These are phyloP conservation scores for Brassicogethes aeneus DNA, from an alignment of 2,888 invertebrate species.

Conservation along the genomic window DNA sequence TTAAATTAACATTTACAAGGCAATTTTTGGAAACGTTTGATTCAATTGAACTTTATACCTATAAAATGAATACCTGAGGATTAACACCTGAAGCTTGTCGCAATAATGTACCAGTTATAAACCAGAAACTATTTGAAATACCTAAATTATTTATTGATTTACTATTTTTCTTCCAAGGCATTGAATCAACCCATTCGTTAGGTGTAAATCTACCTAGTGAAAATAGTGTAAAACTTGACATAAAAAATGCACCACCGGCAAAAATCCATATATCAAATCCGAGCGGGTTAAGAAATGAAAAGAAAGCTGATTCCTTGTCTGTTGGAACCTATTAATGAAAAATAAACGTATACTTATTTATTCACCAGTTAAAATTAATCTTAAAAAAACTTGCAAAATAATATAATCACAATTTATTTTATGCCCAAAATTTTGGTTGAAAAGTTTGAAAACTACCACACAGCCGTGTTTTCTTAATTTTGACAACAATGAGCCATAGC, in stretches of 20 bases:
- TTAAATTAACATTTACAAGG: no score
- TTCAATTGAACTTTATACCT: no score
- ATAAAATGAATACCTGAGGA: constrained; percentile 55
- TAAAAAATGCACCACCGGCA: constrained; percentile 51
- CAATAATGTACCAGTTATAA: constrained; percentile 56
- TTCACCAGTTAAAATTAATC: no score
- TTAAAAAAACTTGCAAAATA: no score
- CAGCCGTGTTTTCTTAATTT: no score
- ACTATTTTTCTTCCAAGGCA: constrained; percentile 32
- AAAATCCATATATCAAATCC: constrained; percentile 58
- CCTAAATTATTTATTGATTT: constrained; percentile 49
- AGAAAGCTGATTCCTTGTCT: constrained; percentile 49
- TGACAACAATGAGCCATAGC: no score
- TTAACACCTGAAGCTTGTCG: constrained; percentile 52
- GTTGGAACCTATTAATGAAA: constrained; percentile 42
- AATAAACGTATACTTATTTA: constrained; percentile 2
- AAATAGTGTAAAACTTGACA: constrained; percentile 50
- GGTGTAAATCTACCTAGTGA: constrained; percentile 53
- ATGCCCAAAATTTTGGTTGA: no score
- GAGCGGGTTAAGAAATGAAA: constrained; percentile 58
- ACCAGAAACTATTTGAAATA: constrained; percentile 58
- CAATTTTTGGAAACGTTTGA: no score
- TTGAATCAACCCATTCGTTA: constrained; percentile 52
- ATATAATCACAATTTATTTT: no score
- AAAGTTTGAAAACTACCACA: no score